Conservation (phyloP, 2,797 vertebrate genomes). For the Tauraco hartlaubi region DNA sequence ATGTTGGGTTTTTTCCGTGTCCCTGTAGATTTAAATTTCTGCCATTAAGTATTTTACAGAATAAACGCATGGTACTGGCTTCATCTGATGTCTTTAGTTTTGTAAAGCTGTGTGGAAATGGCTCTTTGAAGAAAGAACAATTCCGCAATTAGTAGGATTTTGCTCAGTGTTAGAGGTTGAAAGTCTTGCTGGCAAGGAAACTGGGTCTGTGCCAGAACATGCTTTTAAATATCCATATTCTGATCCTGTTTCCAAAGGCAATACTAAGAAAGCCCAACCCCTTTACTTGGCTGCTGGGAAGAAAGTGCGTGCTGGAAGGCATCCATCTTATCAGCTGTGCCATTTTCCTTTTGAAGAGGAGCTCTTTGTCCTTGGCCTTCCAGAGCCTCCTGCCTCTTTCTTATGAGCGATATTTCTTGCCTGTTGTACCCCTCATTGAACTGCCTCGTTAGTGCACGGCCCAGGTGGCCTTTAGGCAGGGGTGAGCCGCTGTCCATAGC, state of each 20-base stretch:
- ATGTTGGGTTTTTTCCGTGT: background rate
- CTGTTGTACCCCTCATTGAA: background rate
- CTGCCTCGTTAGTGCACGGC: background rate
- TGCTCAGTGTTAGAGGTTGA: slow-evolving; percentile 52
- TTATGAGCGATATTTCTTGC: rapidly evolving
- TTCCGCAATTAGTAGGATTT: slow-evolving; percentile 57
- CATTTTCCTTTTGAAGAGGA: slow-evolving; percentile 32
- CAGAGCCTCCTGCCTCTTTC: background rate
- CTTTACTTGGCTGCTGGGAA: slow-evolving; percentile 39
- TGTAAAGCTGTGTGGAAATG: slow-evolving; percentile 17
- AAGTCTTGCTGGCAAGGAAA: slow-evolving; percentile 40
- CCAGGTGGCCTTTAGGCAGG: background rate
- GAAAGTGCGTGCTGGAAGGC: slow-evolving; percentile 18
- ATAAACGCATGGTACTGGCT: background rate
- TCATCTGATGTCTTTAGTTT: background rate
- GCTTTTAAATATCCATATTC: slow-evolving; percentile 42
- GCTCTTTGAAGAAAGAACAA: slow-evolving; percentile 46
- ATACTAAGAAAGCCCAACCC: slow-evolving; percentile 21
- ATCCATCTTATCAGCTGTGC: slow-evolving; percentile 54
- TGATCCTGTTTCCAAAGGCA: slow-evolving; percentile 36
- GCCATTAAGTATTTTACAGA: slow-evolving; percentile 1
- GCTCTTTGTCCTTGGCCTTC: slow-evolving; percentile 34
- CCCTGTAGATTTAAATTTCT: slow-evolving; percentile 12
- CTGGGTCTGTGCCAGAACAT: slow-evolving; percentile 29
- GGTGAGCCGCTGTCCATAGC: rapidly evolving